These are phyloP conservation scores for Ginglymostoma cirratum DNA, from an alignment of 2,113 vertebrate species.

Conservation along the genomic window DNA sequence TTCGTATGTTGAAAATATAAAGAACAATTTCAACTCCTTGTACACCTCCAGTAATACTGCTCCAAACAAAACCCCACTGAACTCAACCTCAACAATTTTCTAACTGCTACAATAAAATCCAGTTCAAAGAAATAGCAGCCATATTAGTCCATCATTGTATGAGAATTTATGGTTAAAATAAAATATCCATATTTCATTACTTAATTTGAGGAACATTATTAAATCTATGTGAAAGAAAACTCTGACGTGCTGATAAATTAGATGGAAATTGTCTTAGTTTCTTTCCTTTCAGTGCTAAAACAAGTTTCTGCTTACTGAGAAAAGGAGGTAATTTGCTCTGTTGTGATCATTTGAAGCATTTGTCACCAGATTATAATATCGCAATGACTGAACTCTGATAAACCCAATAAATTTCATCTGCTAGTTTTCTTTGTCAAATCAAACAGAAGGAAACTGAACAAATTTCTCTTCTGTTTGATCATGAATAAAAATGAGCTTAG, in stretches of 20 bases:
- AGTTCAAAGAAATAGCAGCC: not conserved
- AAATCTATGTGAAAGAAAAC: not conserved
- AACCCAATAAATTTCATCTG: not conserved
- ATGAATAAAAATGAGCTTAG: conserved; percentile 11
- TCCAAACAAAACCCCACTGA: not conserved
- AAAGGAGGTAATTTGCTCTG: not conserved
- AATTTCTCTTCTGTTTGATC: not conserved
- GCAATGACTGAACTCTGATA: not conserved
- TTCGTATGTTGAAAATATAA: not conserved
- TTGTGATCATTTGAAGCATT: not conserved
- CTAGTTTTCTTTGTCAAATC: not conserved
- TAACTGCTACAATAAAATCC: not conserved
- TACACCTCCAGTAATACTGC: too few species aligned
- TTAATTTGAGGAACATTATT: not conserved
- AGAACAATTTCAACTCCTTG: not conserved
- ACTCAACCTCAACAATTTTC: not conserved
- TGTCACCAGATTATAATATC: not conserved
- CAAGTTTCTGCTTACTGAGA: not conserved
- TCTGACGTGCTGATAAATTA: not conserved
- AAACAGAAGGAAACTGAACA: not conserved
- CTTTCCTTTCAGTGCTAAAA: not conserved
- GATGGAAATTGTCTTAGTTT: not conserved
- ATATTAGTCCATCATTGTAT: not conserved
- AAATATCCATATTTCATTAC: not conserved
- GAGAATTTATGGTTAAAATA: not conserved